Base-by-base conservation (phyloP, 2,888 invertebrate species). In the Coelinius sp. region DNA sequence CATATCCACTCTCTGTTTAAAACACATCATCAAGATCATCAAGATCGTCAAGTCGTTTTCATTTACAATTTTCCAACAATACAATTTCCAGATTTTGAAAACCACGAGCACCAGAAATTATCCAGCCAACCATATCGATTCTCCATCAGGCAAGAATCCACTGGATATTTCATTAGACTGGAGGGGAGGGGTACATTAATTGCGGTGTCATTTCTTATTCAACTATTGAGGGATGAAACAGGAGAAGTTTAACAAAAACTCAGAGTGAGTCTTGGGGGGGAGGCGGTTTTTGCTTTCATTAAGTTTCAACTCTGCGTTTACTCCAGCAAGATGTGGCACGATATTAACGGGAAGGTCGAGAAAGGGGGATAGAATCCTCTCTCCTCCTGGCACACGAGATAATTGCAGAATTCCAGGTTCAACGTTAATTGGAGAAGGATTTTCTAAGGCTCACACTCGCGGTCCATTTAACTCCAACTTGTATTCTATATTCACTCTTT, bases 321-420 rank as follows among this genome's bases (percentile, higher is more conserved):
- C 17, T 59, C 31, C 27, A 25, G 53, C 59, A 59, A 31, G 59
- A 59, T 22, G 31, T 59, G 59, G 31, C 35, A 59, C 31, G 59
- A 59, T 59, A 59, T 59, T 59, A 59, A 59, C 59, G 17, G 25
- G 25, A n/a, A n/a, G 14, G 12, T 4, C 24, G 12, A 7, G 14
- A 14, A n/a, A 24, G 12, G 17, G 25, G 25, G n/a, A 12, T n/a
- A 12, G 14, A n/a, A n/a, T n/a, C n/a, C n/a, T n/a, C n/a, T n/a
- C n/a, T n/a, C n/a, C n/a, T n/a, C 49, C 49, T 20, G 59, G 24
- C 1, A 20, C 41, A 63, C 41, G 14, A 44, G 63, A 63, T 63
- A 63, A 63, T 63, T 63, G 41, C 63, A 41, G 63, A 63, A 63
- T 63, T 63, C 63, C 63, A 25, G 63, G 63, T 63, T 63, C 41